These are phyloP conservation scores for Papilio helenus DNA, from an alignment of 1,140 invertebrate genomes.

Conservation along the genomic window DNA sequence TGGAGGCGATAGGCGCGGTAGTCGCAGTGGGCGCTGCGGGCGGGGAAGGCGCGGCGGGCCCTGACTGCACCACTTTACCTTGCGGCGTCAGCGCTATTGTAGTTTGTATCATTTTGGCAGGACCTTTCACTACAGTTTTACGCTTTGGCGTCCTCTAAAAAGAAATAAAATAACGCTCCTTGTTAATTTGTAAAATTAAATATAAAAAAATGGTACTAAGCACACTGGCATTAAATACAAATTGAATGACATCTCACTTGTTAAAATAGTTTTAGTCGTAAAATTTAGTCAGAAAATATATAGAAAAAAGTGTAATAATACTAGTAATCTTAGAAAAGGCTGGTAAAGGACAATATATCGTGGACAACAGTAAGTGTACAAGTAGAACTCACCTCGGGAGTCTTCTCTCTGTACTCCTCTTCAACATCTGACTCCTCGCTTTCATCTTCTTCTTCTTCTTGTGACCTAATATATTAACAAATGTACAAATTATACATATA, in stretches of 20 bases:
- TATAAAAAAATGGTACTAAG: no score
- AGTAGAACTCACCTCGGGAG: conserved; percentile 50
- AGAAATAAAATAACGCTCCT: neutral
- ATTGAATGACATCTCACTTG: no score
- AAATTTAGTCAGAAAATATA: neutral
- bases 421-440: conserved; percentile 61
- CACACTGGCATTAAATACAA: no score
- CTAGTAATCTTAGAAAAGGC: no score
- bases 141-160: conserved; percentile 5
- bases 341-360: no score
- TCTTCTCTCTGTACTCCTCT: conserved; percentile 60
- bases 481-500: neutral
- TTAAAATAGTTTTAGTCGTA: no score
- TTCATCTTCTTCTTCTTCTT: conserved; percentile 49
- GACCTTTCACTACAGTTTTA: conserved; percentile 2
- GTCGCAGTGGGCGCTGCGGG: conserved; percentile 32
- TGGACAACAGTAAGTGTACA: no score
- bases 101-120: conserved; percentile 35
- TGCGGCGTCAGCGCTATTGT: neutral
- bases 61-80: neutral
- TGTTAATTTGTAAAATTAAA: no score
- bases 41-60: conserved; percentile 39
- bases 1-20: conserved; percentile 28
- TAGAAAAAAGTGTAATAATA: neutral
- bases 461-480: neutral